Evolutionary conservation across 2,113 vertebrate genomes (phyloP).

Genomic region (Pteropus alecto): DNA sequence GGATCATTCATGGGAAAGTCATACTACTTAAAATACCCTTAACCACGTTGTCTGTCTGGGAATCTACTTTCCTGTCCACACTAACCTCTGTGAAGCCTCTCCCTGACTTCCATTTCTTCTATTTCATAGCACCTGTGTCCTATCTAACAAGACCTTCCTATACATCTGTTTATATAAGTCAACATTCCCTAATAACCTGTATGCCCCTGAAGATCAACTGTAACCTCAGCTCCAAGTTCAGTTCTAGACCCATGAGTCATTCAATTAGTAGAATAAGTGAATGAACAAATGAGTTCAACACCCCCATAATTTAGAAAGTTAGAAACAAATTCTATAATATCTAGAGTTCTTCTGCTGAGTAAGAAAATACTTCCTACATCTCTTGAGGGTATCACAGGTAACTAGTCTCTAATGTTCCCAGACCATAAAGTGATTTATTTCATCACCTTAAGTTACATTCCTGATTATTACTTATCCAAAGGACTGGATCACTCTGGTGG

Average conservation of each 20-base stretch:
- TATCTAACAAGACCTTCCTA: background rate
- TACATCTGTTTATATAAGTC: background rate
- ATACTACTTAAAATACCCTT: background rate
- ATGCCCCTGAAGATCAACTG: background rate
- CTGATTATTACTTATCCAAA: conserved; percentile 74
- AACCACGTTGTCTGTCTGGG: background rate
- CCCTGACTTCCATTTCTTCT: background rate
- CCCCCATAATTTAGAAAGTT: background rate
- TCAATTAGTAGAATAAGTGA: background rate
- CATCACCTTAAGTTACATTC: conserved; percentile 10
- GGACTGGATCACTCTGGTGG: conserved; percentile 70
- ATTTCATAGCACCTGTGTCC: background rate
- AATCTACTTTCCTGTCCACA: background rate
- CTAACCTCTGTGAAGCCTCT: background rate
- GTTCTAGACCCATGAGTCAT: background rate
- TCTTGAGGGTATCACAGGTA: conserved; percentile 30
- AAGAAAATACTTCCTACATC: background rate
- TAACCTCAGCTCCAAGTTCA: background rate
- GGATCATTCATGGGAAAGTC: background rate
- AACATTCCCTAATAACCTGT: background rate
- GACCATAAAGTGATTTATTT: background rate
- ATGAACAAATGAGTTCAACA: background rate
- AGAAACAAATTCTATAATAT: background rate
- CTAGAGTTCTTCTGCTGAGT: background rate
- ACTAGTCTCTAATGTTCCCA: conserved; percentile 12